phyloP scores from a whole-genome alignment of 2,797 vertebrate genomes.

The Pterois miles region DNA sequence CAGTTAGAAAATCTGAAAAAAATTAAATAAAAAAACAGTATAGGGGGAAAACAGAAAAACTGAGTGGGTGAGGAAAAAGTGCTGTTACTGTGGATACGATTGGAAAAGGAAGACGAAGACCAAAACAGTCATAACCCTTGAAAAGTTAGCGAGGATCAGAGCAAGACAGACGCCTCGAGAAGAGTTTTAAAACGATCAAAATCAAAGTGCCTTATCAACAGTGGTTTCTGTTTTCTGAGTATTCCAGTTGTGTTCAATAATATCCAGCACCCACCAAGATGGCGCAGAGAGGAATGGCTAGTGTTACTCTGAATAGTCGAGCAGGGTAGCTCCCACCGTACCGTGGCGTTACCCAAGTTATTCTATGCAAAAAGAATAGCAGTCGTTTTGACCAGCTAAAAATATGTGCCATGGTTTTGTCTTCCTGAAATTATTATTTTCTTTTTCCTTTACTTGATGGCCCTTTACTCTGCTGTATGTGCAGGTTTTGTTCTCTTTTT shows the following conservation, averaged over 20 bases:
- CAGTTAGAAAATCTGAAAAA: slow-evolving; percentile 92
- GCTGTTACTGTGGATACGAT: slow-evolving; percentile 79
- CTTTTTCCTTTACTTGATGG: slow-evolving; percentile 61
- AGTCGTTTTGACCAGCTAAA: slow-evolving; percentile 87
- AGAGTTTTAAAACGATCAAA: slow-evolving; percentile 61
- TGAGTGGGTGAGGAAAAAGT: slow-evolving; percentile 50
- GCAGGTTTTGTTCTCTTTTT: slow-evolving; percentile 76
- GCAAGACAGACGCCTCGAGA: slow-evolving; percentile 45
- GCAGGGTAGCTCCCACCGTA: slow-evolving; percentile 64
- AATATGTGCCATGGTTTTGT: slow-evolving; percentile 89
- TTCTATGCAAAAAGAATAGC: slow-evolving; percentile 90
- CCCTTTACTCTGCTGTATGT: slow-evolving; percentile 79
- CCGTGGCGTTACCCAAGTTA: slow-evolving; percentile 78
- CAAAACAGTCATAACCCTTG: slow-evolving; percentile 71
- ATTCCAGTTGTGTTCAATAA: slow-evolving; percentile 82
- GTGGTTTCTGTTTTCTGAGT: slow-evolving; percentile 82
- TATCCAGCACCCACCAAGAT: slow-evolving; percentile 80
- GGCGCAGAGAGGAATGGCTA: slow-evolving; percentile 73
- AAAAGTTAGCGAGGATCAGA: slow-evolving; percentile 57
- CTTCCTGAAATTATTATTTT: slow-evolving; percentile 81
- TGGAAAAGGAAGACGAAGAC: slow-evolving; percentile 74
- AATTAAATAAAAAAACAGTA: slow-evolving; percentile 79
- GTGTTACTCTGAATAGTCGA: slow-evolving; percentile 65
- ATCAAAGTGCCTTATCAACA: slow-evolving; percentile 87
- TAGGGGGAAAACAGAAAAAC: slow-evolving; percentile 76